Base-by-base conservation (phyloP, 2,797 vertebrate genomes). In the Fistularia tabacaria region DNA sequence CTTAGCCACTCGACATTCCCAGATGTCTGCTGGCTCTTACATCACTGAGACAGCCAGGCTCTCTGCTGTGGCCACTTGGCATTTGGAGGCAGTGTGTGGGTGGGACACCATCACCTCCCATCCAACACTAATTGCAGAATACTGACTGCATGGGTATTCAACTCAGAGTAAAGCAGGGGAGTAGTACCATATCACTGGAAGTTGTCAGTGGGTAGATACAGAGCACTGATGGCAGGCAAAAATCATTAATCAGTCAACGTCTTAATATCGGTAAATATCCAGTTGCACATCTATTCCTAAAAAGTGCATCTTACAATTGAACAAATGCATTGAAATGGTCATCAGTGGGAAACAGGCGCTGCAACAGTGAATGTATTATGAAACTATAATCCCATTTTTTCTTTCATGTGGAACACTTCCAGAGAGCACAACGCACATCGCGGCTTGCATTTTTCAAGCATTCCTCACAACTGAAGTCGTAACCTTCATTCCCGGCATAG, bases 21-120 rank as follows among this genome's bases (percentile, higher is more conserved):
- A 81, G 74, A 80, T 77, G 73, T 83, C 82, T 59, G n/a, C 61
- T 39, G 73, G 72, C 68, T 73, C 62, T 62, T 57, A 61, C 74
- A 70, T 81, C 69, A 66, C 54, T 13, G 67, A 69, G 71, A 76
- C 74, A 74, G 60, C 63, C 70, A 52, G 66, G 63, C 74, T 59
- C 53, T 81, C 69, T 64, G 74, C 73, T 62, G 51, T 51, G 66
- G 70, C 76, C 74, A 76, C 70, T 80, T 81, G 83, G 71, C 75
- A 77, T 82, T 83, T 80, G 58, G 71, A 65, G 66, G 67, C 64
- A 60, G 65, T 61, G 66, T 9, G 14, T 66, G 51, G 40, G 53
- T 66, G 61, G 71, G 72, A 66, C 77, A 66, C 67, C 46, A 41
- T 74, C 65, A 61, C 65, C 64, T 73, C 64, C 57, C 70, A 15